Base-by-base conservation (phyloP, 2,888 invertebrate genomes). In the Spodoptera littoralis region DNA sequence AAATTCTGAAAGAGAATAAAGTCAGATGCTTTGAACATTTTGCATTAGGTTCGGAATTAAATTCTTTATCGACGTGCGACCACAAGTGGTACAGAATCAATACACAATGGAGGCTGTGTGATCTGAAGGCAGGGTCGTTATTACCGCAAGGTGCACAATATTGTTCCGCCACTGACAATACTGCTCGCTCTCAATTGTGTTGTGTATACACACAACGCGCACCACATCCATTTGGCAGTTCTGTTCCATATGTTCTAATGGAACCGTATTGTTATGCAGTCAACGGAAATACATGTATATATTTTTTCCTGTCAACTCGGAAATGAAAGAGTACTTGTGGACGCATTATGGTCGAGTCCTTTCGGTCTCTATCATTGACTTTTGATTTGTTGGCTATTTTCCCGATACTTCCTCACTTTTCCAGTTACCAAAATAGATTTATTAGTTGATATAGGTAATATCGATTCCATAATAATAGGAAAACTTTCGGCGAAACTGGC, bases 131-230 rank as follows among this genome's bases (percentile, higher is more conserved):
- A 45, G 58, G n/a, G 50, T 45, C 60, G 58, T 62, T 59, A 69
- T 60, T 56, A 57, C 59, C 75, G 63, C 73, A 68, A 78, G 56
- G 70, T 77, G 78, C 69, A 68, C 70, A 74, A 62, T 73, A 58
- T 59, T 54, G 70, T 57, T 41, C 78, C 59, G 45, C 18, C 27
- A 49, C 30, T 44, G 45, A 60, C 65, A 70, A 66, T 54, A 57
- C 47, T 27, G 30, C 12, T n/a, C 58, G 53, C 51, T 58, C 51
- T 57, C 57, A 48, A 64, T 54, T 76, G 51, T 53, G 36, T 41
- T 46, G 51, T 57, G 30, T 71, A 47, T 50, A 53, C 45, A 70
- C 66, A 59, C 45, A 48, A 50, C 58, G 43, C 46, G 12, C 51
- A 65, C 52, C 70, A 69, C 60, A 71, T 71, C 54, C 72, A 79